Conservation (phyloP, 2,113 vertebrate species). For the Penelope pileata region DNA sequence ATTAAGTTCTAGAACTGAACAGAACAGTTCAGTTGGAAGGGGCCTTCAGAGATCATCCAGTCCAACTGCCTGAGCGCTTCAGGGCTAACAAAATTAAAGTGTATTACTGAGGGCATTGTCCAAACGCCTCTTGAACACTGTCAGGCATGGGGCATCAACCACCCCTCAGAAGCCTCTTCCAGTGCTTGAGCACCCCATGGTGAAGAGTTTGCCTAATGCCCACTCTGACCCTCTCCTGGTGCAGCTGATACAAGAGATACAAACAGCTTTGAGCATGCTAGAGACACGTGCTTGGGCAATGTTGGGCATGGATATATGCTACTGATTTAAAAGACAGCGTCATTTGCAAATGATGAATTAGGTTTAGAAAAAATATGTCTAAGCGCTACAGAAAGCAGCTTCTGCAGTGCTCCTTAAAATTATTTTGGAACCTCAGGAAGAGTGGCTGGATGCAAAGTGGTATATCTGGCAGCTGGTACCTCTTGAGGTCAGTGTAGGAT, state of each 20-base stretch:
- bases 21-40: neutral
- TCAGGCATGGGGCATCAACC: neutral
- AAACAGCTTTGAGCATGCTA: neutral
- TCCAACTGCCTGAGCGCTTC: neutral
- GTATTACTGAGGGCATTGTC: neutral
- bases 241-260: neutral
- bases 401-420: neutral
- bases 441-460: neutral
- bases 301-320: neutral
- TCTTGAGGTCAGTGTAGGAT: neutral
- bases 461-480: neutral
- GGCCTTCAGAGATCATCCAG: neutral
- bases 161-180: neutral
- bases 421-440: neutral
- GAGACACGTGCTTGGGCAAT: neutral
- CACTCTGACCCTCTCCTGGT: neutral
- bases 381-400: neutral
- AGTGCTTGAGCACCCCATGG: neutral
- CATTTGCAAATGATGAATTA: neutral
- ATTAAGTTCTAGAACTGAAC: neutral
- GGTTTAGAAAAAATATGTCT: neutral
- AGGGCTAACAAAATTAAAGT: neutral
- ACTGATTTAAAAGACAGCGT: neutral
- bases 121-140: neutral
- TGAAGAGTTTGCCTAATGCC: neutral